Evolutionary conservation across 1,140 invertebrate species (phyloP), one percentile per base, ranked within the genome.

Genomic region (Eriosoma lanigerum): DNA sequence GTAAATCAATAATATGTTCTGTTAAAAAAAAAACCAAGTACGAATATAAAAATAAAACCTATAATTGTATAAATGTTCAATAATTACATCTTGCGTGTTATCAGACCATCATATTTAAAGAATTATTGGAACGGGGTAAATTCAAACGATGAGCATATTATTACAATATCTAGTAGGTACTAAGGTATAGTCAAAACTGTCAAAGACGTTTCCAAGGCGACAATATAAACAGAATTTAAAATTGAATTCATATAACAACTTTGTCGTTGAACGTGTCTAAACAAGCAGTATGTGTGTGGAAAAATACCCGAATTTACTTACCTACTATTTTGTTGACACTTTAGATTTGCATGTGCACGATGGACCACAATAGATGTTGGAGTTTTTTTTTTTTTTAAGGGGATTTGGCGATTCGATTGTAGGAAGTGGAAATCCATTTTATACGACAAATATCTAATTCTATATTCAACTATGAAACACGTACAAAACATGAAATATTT

Each of bases 241-340:
- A 17, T 68, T 24, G 21, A 68, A 68, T 68, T 68, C 44, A n/a
- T 4, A 24, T 5, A 24, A 17, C 21, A 15, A 46, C 13, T 48
- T 68, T 68, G 46, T 1, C n/a, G 38, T 68, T 17, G 0, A 21
- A 46, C 3, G 3, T 19, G 15, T 68, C 64, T 13, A 48, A 68
- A 68, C 64, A 68, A 68, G 64, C 17, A 6, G 44, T 8, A 21
- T 26, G 44, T 19, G 26, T 48, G 12, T 48, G 46, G 3, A 48
- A 68, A 68, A 68, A 24, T 48, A 64, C 12, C 13, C n/a, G 13
- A 68, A 48, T 68, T 68, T 48, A 68, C 21, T 24, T 68, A 68
- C 21, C 17, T 68, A 17, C 5, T 46, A 44, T 68, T 24, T 48
- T 68, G 21, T 68, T 48, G 44, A 68, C 38, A 24, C 21, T 68